phyloP scores from a whole-genome alignment of 2,888 invertebrate genomes.

The Apamea anceps region DNA sequence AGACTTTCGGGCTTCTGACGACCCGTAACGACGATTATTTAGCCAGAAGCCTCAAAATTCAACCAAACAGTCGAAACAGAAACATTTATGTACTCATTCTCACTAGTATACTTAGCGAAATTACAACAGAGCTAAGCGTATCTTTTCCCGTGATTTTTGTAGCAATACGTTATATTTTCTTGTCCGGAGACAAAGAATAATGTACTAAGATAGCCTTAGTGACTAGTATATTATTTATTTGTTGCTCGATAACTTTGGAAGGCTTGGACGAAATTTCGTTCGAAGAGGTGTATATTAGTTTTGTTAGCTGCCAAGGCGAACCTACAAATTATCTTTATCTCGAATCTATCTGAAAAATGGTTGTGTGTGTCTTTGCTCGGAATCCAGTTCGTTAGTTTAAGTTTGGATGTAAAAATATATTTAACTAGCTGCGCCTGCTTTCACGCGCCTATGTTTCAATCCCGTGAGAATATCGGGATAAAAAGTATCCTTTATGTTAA shows the following conservation, averaged over 20 bases:
- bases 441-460: too few species aligned
- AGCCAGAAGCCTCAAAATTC: too few species aligned
- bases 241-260: constrained; percentile 45
- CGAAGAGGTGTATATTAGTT: constrained; percentile 39
- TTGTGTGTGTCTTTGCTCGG: not conserved
- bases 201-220: constrained; percentile 44
- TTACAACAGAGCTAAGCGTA: constrained; percentile 27
- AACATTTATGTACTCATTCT: not conserved
- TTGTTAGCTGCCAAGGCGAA: constrained; percentile 2
- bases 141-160: constrained; percentile 26
- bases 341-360: constrained; percentile 18
- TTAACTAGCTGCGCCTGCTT: too few species aligned
- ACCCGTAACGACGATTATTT: too few species aligned
- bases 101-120: constrained; percentile 23
- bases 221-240: constrained; percentile 45
- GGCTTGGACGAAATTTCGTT: constrained; percentile 37
- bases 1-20: too few species aligned
- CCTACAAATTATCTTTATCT: constrained; percentile 40
- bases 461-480: too few species aligned
- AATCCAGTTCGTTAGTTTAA: not conserved
- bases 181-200: constrained; percentile 49
- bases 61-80: too few species aligned
- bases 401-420: too few species aligned
- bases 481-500: too few species aligned
- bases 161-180: constrained; percentile 37